phyloP scores from a whole-genome alignment of 2,113 vertebrate species.

The Sisor rabdophorus region DNA sequence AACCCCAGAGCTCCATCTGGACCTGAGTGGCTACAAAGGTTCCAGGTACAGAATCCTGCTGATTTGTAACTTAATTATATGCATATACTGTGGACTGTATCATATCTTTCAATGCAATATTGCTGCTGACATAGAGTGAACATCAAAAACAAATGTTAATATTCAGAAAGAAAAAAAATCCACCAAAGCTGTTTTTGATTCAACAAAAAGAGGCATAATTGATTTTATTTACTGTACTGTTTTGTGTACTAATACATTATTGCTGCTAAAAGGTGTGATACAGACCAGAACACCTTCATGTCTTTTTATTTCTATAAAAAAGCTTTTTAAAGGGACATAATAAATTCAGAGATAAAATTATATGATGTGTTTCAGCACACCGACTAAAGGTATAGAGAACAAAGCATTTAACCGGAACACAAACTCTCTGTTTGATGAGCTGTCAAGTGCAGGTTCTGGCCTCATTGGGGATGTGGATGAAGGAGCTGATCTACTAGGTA shows the following conservation, averaged over 20 bases:
- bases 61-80: not conserved
- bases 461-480: constrained; percentile 97
- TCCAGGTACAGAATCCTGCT: constrained; percentile 72
- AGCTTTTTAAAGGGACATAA: not conserved
- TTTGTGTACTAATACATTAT: no score
- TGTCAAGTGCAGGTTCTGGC: constrained; percentile 91
- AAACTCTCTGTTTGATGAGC: constrained; percentile 95
- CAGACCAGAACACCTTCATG: not conserved
- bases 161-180: not conserved
- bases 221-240: no score
- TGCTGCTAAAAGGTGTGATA: no score
- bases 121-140: not conserved
- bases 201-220: no score
- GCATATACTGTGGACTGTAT: not conserved
- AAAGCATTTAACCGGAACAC: constrained; percentile 96
- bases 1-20: constrained; percentile 96
- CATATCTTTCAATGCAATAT: not conserved
- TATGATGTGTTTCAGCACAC: constrained; percentile 74
- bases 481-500: constrained; percentile 95
- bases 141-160: not conserved
- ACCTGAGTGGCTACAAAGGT: constrained; percentile 84
- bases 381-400: constrained; percentile 96
- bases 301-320: not conserved
- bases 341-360: not conserved
- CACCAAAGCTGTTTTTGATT: no score